phyloP scores from a whole-genome alignment of 2,888 invertebrate genomes.

The Dynastes hyllus region DNA sequence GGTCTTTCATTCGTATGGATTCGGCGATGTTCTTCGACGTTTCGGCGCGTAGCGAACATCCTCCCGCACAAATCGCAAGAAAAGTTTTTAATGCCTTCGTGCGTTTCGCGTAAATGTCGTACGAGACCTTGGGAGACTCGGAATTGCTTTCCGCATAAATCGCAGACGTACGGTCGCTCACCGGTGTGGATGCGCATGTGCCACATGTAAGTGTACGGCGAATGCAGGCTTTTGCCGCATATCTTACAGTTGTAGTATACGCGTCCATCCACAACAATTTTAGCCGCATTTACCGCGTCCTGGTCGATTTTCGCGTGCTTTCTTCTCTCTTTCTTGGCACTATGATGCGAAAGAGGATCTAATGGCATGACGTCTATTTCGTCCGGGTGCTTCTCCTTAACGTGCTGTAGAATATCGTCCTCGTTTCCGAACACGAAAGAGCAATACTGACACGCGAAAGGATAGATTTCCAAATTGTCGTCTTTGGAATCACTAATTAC shows the following conservation, averaged over 20 bases:
- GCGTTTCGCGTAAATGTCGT: constrained; percentile 78
- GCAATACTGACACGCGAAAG: constrained; percentile 63
- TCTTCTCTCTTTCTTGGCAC: constrained; percentile 57
- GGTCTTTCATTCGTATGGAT: constrained; percentile 77
- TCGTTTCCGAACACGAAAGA: constrained; percentile 61
- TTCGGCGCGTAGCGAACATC: constrained; percentile 77
- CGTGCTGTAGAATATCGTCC: constrained; percentile 62
- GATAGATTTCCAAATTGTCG: constrained; percentile 51
- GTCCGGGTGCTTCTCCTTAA: constrained; percentile 61
- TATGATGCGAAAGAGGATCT: constrained; percentile 26
- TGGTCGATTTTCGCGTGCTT: constrained; percentile 67
- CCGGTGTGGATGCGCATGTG: constrained; percentile 80
- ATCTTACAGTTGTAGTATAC: constrained; percentile 74
- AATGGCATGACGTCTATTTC: constrained; percentile 42
- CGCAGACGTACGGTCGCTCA: constrained; percentile 79
- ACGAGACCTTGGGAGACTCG: constrained; percentile 78
- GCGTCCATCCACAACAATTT: constrained; percentile 72
- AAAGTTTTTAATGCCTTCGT: constrained; percentile 76
- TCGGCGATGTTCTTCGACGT: constrained; percentile 75
- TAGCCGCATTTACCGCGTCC: constrained; percentile 69
- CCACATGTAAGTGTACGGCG: constrained; percentile 77
- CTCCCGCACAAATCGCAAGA: constrained; percentile 75
- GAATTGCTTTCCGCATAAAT: constrained; percentile 80
- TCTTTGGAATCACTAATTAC: constrained; percentile 3
- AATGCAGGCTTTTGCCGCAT: constrained; percentile 76